These are phyloP conservation scores for Limanda limanda DNA, from an alignment of 2,113 vertebrate species.

Conservation along the genomic window DNA sequence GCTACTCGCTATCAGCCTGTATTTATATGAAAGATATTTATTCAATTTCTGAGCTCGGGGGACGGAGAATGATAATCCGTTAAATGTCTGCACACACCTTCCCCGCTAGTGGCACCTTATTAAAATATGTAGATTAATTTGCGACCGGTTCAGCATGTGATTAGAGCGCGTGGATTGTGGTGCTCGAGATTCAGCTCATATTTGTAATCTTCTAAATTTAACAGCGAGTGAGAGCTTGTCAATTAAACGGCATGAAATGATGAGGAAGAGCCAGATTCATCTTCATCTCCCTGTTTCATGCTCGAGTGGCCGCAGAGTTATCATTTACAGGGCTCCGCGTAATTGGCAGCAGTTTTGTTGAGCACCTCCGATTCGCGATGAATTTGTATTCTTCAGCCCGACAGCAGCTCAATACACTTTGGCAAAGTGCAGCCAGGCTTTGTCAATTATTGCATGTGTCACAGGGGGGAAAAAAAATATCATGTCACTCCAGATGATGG, in stretches of 20 bases:
- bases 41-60: slow-evolving; percentile 83
- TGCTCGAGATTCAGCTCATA: slow-evolving; percentile 91
- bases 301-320: slow-evolving; percentile 90
- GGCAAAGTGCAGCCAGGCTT: slow-evolving; percentile 75
- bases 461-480: slow-evolving; percentile 60
- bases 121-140: slow-evolving; percentile 98
- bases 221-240: slow-evolving; percentile 94
- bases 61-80: slow-evolving; percentile 81
- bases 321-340: slow-evolving; percentile 93
- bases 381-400: slow-evolving; percentile 84
- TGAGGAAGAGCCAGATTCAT: slow-evolving; percentile 95
- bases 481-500: slow-evolving; percentile 77
- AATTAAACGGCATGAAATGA: slow-evolving; percentile 98
- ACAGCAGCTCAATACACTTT: slow-evolving; percentile 76
- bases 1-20: slow-evolving; percentile 65
- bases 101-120: slow-evolving; percentile 83
- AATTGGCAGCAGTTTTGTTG: slow-evolving; percentile 92
- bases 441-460: slow-evolving; percentile 78
- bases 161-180: slow-evolving; percentile 89
- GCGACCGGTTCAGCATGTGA: slow-evolving; percentile 87
- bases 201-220: slow-evolving; percentile 98
- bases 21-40: slow-evolving; percentile 82
- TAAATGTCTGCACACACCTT: slow-evolving; percentile 82
- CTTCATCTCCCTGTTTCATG: slow-evolving; percentile 99
- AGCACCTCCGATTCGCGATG: slow-evolving; percentile 86